phyloP scores from a whole-genome alignment of 2,797 vertebrate species.

The Sebastes aleutianus region DNA sequence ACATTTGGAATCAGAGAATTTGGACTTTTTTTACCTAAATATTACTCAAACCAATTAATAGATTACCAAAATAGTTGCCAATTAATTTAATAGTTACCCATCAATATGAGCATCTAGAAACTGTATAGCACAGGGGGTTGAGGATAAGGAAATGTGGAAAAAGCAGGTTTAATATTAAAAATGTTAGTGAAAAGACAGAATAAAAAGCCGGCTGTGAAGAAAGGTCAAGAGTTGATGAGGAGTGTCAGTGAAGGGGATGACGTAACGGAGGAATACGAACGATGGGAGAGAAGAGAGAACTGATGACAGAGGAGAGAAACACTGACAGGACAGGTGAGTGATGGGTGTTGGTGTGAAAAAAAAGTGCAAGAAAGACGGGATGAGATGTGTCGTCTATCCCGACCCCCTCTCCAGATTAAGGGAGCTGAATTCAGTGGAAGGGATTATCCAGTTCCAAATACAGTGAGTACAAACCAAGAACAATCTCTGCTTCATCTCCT shows the following conservation, averaged over 20 bases:
- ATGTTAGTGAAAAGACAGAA: too few relatives aligned
- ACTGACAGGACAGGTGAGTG: background rate
- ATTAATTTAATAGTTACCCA: background rate
- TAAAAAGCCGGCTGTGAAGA: too few relatives aligned
- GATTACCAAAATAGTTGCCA: too few relatives aligned
- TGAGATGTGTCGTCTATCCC: background rate
- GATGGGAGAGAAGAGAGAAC: background rate
- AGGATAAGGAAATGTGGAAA: background rate
- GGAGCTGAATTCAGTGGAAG: background rate
- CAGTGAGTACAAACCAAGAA: background rate
- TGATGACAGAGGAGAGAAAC: background rate
- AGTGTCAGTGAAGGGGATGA: background rate
- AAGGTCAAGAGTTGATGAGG: too few relatives aligned
- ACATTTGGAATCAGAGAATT: too few relatives aligned
- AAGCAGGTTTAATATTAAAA: too few relatives aligned
- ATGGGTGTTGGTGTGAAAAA: background rate
- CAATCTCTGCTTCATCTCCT: background rate
- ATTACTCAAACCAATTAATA: too few relatives aligned
- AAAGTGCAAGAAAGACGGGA: background rate
- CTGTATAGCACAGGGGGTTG: background rate
- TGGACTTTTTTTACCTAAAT: too few relatives aligned
- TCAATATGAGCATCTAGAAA: background rate
- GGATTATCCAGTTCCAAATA: constrained; percentile 5
- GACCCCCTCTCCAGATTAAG: background rate
- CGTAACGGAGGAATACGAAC: background rate